Base-by-base conservation (phyloP, 2,113 vertebrate genomes). In the Ptyas mucosa region DNA sequence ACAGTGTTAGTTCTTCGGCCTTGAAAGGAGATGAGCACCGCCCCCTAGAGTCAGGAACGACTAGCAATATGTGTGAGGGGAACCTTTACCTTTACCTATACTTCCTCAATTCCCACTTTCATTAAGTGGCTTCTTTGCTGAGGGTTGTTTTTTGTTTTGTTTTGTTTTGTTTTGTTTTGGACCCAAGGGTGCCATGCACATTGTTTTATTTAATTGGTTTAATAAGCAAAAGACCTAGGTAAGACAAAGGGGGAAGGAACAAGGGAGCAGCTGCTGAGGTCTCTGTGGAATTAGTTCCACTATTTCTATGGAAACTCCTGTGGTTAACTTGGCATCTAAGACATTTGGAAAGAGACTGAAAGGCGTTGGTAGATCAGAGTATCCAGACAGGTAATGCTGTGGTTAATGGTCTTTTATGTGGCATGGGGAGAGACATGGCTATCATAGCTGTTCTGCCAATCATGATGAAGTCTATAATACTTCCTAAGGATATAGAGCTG, bases 161-260 rank as follows among this genome's bases (percentile, higher is more conserved):
- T 55, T 55, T 6, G 0, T 55, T 93, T 91, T 34, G 26, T 3
- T n/a, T n/a, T n/a, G n/a, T n/a, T 92, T 39, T 39, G 7, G 34
- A 93, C 91, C 92, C 81, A 69, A 43, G 93, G 93, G 96, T 94
- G 93, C 94, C 89, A 54, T 9, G 2, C 93, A 96, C 96, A 92
- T 97, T 96, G 95, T 14, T 51, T 95, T 92, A 93, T 96, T 91
- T 95, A 85, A 93, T 96, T 96, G 92, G 55, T 89, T 97, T 97
- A 94, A 95, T 92, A 89, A 92, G 94, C 95, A 95, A 96, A 89
- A n/a, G 90, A 93, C 93, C 90, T 90, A n/a, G 12, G 34, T 49
- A 57, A 90, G 86, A 86, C 53, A n/a, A 21, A 89, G 54, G 85
- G 46, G 61, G 87, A 92, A 85, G 93, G 94, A 91, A 93, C 20